phyloP scores from a whole-genome alignment of 2,888 invertebrate genomes.

The Lasioglossum pauxillum region DNA sequence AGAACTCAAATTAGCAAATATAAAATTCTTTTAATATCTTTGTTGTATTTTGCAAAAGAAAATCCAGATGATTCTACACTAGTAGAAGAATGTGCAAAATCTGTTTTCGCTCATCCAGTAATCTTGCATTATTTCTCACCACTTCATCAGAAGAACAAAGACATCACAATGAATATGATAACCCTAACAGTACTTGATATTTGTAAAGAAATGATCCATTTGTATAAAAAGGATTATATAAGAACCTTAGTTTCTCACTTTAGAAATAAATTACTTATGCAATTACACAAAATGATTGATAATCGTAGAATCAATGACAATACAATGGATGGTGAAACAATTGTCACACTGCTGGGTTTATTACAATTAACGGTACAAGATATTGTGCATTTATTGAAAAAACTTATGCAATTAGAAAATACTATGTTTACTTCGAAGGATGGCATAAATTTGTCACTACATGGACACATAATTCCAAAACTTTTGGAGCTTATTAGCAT shows the following conservation, averaged over 20 bases:
- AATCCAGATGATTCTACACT: constrained; percentile 34
- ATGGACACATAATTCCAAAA: constrained; percentile 86
- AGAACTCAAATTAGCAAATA: constrained; percentile 69
- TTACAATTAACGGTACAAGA: constrained; percentile 82
- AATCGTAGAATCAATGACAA: constrained; percentile 82
- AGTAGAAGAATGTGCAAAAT: constrained; percentile 74
- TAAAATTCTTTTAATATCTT: constrained; percentile 68
- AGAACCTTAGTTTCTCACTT: constrained; percentile 84
- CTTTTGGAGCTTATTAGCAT: constrained; percentile 86
- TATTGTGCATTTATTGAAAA: constrained; percentile 84
- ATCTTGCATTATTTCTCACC: constrained; percentile 83
- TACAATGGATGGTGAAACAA: constrained; percentile 70
- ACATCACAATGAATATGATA: constrained; percentile 72
- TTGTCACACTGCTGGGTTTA: constrained; percentile 84
- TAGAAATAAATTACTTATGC: constrained; percentile 86
- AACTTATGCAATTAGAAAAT: constrained; percentile 82
- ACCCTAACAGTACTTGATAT: constrained; percentile 79
- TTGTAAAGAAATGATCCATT: constrained; percentile 66
- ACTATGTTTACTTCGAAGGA: constrained; percentile 84
- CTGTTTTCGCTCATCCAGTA: constrained; percentile 83
- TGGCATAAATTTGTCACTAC: constrained; percentile 84
- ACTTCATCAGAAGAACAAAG: constrained; percentile 73
- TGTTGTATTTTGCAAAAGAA: constrained; percentile 74
- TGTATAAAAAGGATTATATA: constrained; percentile 57
- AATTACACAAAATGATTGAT: constrained; percentile 84